Evolutionary conservation across 2,797 vertebrate genomes (phyloP).

Genomic region (Megalops cyprinoides): DNA sequence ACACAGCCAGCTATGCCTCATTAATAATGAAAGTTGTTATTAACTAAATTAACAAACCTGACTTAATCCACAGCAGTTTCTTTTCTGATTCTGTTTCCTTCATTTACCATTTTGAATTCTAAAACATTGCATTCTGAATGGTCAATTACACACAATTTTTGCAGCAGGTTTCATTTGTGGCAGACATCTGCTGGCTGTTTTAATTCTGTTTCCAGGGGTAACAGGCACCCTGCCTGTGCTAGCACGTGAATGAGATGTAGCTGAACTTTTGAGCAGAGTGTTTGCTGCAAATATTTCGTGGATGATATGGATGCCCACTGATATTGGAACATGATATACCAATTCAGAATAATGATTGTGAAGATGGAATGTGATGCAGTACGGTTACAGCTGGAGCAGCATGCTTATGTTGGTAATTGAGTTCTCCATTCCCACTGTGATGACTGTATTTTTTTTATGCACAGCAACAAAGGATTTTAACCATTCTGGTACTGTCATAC

Average conservation of each 20-base stretch:
- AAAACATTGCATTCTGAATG: constrained; percentile 31
- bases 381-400: constrained; percentile 18
- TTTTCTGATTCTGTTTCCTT: constrained; percentile 18
- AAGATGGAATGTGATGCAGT: constrained; percentile 17
- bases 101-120: constrained; percentile 26
- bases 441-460: not conserved
- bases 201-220: constrained; percentile 4
- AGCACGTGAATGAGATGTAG: not conserved
- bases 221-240: not conserved
- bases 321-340: not conserved
- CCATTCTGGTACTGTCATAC: no score
- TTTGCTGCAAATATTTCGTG: constrained; percentile 3
- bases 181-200: constrained; percentile 3
- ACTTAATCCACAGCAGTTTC: constrained; percentile 11
- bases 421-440: constrained; percentile 9
- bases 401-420: constrained; percentile 18
- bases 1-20: not conserved
- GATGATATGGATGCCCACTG: constrained; percentile 18
- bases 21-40: not conserved
- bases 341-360: constrained; percentile 14
- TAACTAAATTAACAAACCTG: constrained; percentile 3
- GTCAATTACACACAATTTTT: constrained; percentile 26
- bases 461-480: constrained; percentile 2
- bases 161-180: constrained; percentile 14
- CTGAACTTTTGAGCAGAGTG: not conserved